Conservation (phyloP, 2,113 vertebrate genomes). For the Chauna torquata region DNA sequence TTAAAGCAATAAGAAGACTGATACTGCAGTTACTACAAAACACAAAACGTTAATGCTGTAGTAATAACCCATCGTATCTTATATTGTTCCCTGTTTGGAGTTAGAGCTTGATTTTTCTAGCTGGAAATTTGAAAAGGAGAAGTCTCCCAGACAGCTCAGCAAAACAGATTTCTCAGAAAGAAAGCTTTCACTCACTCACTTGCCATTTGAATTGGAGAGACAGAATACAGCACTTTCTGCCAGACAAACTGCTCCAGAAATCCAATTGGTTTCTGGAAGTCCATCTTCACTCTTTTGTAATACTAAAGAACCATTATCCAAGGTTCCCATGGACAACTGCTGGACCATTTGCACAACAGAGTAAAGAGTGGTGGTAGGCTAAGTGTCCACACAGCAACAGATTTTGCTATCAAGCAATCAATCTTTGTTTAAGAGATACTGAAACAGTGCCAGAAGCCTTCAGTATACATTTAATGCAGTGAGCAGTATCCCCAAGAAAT, state of each 20-base stretch:
- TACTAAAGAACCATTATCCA: not conserved
- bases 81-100: not conserved
- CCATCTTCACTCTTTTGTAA: not conserved
- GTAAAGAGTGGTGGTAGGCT: rapidly evolving
- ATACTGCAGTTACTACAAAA: not conserved
- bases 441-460: not conserved
- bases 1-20: not conserved
- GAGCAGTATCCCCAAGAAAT: not conserved
- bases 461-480: not conserved
- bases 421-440: not conserved
- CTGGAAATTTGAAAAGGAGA: not conserved
- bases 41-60: not conserved
- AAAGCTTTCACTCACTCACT: not conserved
- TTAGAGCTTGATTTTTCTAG: not conserved
- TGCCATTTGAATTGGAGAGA: not conserved
- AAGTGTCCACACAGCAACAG: not conserved
- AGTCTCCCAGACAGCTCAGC: not conserved
- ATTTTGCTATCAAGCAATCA: not conserved
- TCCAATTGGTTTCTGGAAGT: not conserved
- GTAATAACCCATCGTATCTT: not conserved
- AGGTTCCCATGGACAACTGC: not conserved
- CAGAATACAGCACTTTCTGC: not conserved
- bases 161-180: not conserved
- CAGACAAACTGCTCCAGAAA: not conserved
- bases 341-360: not conserved